Percentiles rank a stretch among this genome's conserved stretches.
phyloP scores from a whole-genome alignment of 2,888 invertebrate species.

The Rhogogaster chlorosoma region DNA sequence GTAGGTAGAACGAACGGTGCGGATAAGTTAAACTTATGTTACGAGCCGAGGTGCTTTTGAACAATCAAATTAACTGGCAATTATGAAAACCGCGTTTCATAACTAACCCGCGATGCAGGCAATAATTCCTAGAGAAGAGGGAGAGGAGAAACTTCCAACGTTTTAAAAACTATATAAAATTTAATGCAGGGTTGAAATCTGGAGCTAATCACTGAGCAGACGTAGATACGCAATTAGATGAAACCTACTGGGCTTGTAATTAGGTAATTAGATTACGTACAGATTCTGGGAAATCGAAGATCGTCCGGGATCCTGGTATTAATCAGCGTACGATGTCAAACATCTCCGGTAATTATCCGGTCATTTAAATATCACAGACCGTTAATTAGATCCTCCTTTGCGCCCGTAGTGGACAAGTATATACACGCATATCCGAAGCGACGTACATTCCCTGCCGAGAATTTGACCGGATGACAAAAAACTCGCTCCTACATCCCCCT shows the following conservation, averaged over 20 bases:
- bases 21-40: background rate
- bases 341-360: conserved; percentile 13
- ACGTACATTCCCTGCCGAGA: background rate
- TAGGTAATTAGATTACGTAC: background rate
- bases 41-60: background rate
- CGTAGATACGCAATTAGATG: background rate
- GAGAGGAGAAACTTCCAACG: too few relatives aligned
- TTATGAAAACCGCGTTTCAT: background rate
- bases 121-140: background rate
- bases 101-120: background rate
- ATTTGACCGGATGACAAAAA: background rate
- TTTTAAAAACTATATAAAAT: too few relatives aligned
- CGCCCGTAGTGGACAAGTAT: background rate
- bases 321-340: background rate
- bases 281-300: background rate
- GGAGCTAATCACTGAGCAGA: too few relatives aligned
- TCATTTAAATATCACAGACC: background rate
- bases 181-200: too few relatives aligned
- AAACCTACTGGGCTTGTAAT: background rate
- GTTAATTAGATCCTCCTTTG: conserved; percentile 30
- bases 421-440: background rate
- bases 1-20: background rate
- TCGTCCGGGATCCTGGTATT: background rate
- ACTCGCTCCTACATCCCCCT: too few relatives aligned
- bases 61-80: background rate